A percentile compares a stretch with the other conserved stretches of the same genome.
Evolutionary conservation across 2,888 invertebrate species (phyloP).

Genomic region (Dasysyrphus tricinctus): DNA sequence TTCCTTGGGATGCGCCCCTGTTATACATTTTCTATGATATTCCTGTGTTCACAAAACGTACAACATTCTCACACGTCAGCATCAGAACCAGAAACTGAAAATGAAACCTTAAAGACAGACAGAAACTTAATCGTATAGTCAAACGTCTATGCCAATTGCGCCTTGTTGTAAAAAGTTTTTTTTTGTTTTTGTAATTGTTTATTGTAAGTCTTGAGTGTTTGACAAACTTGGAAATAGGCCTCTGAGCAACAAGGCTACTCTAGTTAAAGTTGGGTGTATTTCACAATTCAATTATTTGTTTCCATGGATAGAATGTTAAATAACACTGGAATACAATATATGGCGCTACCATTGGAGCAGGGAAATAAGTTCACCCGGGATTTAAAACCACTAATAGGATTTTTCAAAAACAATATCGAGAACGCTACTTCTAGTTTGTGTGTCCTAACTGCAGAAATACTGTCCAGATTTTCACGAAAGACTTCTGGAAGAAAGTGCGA

Average conservation of each 20-base stretch:
- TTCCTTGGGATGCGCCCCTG: conserved; percentile 45
- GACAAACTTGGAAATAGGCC: conserved; percentile 60
- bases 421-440: no score
- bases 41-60: conserved; percentile 41
- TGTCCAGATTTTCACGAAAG: no score
- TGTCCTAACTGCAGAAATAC: no score
- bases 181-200: conserved; percentile 1
- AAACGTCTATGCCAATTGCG: conserved; percentile 63
- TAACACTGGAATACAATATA: no score
- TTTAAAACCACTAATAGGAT: no score
- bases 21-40: conserved; percentile 41
- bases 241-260: conserved; percentile 10
- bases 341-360: no score
- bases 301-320: no score
- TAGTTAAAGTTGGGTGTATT: conserved; percentile 11
- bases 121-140: not conserved
- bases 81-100: conserved; percentile 1
- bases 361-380: no score
- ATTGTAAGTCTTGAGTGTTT: conserved; percentile 60
- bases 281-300: not conserved
- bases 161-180: conserved; percentile 56
- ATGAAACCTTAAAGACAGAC: conserved; percentile 18
- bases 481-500: no score
- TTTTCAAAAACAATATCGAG: no score
- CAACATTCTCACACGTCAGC: conserved; percentile 27